These are phyloP conservation scores for Yponomeuta cagnagella DNA, from an alignment of 2,888 invertebrate species.

Conservation along the genomic window DNA sequence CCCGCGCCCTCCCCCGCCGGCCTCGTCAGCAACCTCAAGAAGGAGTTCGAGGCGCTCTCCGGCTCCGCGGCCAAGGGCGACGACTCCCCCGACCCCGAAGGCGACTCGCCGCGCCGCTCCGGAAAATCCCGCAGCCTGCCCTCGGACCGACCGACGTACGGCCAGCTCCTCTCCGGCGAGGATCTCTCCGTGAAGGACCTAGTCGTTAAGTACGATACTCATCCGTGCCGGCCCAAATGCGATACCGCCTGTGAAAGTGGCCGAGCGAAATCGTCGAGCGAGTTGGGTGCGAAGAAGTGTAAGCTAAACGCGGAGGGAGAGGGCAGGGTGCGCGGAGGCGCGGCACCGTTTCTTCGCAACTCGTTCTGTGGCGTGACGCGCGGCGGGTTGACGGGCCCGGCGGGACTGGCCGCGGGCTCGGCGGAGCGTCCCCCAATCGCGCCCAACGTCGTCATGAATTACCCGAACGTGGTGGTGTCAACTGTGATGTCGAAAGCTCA, in stretches of 20 bases:
- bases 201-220: conserved; percentile 83
- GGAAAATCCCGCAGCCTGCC: conserved; percentile 29
- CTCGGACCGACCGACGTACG: conserved; percentile 30
- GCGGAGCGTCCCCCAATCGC: conserved; percentile 49
- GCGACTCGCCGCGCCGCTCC: conserved; percentile 32
- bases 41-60: conserved; percentile 87
- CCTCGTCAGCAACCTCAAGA: conserved; percentile 89
- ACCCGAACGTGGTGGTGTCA: conserved; percentile 76
- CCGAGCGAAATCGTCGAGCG: conserved; percentile 21
- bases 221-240: conserved; percentile 34
- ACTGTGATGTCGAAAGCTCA: conserved; percentile 83
- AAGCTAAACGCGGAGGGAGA: conserved; percentile 27
- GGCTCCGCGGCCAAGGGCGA: conserved; percentile 19
- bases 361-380: conserved; percentile 39
- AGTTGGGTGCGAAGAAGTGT: conserved; percentile 23
- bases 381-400: conserved; percentile 19
- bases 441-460: conserved; percentile 55
- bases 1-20: conserved; percentile 57
- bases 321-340: conserved; percentile 31
- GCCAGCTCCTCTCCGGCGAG: conserved; percentile 46
- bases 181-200: conserved; percentile 84
- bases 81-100: conserved; percentile 25
- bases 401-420: conserved; percentile 21
- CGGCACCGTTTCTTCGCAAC: conserved; percentile 30
- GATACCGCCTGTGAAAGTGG: conserved; percentile 34